Conservation (phyloP, 2,888 invertebrate genomes). For the Polydesmus complanatus region DNA sequence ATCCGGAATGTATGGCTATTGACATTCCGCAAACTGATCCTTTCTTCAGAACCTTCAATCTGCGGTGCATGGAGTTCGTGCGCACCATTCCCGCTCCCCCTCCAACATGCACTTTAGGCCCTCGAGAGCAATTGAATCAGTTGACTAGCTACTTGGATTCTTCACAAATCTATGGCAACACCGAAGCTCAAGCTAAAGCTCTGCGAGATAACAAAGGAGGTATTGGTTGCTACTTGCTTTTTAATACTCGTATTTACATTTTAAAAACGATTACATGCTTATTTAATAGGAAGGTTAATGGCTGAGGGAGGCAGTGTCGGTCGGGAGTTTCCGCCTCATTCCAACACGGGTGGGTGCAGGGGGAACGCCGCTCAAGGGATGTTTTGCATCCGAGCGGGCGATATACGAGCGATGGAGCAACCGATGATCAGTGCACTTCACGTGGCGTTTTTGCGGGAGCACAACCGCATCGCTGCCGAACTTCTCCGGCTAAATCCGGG, state of each 20-base stretch:
- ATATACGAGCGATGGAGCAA: conserved; percentile 84
- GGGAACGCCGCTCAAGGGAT: background rate
- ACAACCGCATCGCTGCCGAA: conserved; percentile 66
- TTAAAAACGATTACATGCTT: too few relatives aligned
- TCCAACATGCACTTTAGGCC: too few relatives aligned
- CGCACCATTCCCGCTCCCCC: conserved; percentile 60
- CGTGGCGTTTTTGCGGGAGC: conserved; percentile 76
- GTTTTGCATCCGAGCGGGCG: conserved; percentile 41
- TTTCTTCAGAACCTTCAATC: conserved; percentile 64
- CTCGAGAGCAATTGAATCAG: conserved; percentile 17
- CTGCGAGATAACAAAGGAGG: background rate
- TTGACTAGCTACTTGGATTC: background rate
- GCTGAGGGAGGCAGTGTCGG: conserved; percentile 19
- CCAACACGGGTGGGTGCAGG: background rate
- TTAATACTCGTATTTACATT: background rate
- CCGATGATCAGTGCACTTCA: conserved; percentile 80
- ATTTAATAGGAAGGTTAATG: background rate
- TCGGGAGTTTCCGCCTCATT: conserved; percentile 26
- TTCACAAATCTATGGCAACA: background rate
- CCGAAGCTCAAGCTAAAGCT: background rate
- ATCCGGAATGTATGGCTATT: conserved; percentile 66
- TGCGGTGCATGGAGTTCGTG: conserved; percentile 67
- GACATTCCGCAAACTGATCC: conserved; percentile 55
- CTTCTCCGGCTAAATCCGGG: conserved; percentile 70
- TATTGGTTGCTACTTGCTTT: background rate